These are phyloP conservation scores for Notolabrus celidotus DNA, from an alignment of 2,797 vertebrate species.

Conservation along the genomic window DNA sequence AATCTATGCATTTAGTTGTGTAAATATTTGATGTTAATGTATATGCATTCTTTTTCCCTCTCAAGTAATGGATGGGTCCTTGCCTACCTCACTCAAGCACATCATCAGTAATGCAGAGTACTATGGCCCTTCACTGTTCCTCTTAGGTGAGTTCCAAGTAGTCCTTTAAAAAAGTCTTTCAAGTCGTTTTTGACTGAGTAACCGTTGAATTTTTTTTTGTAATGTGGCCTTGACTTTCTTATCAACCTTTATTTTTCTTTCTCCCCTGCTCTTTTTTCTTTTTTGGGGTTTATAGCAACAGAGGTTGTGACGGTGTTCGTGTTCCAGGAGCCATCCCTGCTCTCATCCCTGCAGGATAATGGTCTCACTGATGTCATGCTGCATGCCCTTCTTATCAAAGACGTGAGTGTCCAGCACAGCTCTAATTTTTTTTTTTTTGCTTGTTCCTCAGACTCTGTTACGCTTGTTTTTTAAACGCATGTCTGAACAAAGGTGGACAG, in stretches of 20 bases:
- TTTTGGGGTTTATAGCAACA: slow-evolving; percentile 86
- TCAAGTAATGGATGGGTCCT: slow-evolving; percentile 96
- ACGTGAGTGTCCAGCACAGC: slow-evolving; percentile 85
- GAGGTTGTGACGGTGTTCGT: slow-evolving; percentile 99
- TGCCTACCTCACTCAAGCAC: slow-evolving; percentile 98
- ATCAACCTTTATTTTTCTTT: slow-evolving; percentile 9
- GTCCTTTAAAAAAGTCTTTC: slow-evolving; percentile 4
- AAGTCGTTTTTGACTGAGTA: background rate
- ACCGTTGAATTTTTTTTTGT: background rate
- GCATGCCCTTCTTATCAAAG: slow-evolving; percentile 97
- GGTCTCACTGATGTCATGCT: slow-evolving; percentile 98
- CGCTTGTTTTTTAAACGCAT: no score
- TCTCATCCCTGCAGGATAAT: slow-evolving; percentile 98
- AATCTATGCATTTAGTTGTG: slow-evolving; percentile 1
- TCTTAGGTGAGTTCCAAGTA: slow-evolving; percentile 88
- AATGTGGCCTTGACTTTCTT: background rate
- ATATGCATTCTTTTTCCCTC: slow-evolving; percentile 39
- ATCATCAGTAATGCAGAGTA: slow-evolving; percentile 99
- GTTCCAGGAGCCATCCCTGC: slow-evolving; percentile 98
- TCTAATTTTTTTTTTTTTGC: background rate
- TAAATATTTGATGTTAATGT: slow-evolving; percentile 18
- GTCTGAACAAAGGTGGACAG: no score
- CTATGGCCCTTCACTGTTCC: slow-evolving; percentile 96
- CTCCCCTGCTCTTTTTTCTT: slow-evolving; percentile 30
- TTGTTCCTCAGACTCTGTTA: background rate